Conservation (phyloP, 2,797 vertebrate genomes). For the Sebastes matsubarae region DNA sequence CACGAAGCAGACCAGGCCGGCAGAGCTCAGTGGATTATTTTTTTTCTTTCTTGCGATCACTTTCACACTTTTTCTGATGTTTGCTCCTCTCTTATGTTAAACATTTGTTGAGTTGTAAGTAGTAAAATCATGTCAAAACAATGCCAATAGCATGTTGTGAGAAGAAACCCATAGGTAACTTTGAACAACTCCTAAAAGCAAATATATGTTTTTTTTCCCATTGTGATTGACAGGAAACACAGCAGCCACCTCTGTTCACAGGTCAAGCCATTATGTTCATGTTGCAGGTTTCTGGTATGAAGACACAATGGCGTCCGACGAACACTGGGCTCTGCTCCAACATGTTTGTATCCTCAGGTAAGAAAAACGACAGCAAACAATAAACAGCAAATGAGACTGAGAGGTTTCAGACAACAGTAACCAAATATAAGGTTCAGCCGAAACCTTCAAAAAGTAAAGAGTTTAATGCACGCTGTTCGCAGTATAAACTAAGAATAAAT, state of each 20-base stretch:
- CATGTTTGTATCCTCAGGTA: slow-evolving; percentile 84
- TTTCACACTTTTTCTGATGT: not conserved
- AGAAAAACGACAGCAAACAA: slow-evolving; percentile 81
- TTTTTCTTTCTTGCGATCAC: not conserved
- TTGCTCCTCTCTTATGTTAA: not conserved
- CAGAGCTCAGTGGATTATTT: not conserved
- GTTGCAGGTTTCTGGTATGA: slow-evolving; percentile 14
- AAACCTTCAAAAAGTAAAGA: not conserved
- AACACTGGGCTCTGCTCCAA: slow-evolving; percentile 77
- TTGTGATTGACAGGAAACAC: not conserved
- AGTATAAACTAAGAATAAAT: too few relatives aligned
- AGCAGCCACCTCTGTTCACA: not conserved
- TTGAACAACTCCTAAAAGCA: not conserved
- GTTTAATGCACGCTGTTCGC: not conserved
- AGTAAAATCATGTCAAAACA: not conserved
- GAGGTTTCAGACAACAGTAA: slow-evolving; percentile 8
- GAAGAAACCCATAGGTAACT: not conserved
- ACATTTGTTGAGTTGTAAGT: not conserved
- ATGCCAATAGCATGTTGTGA: too few relatives aligned
- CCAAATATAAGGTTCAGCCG: not conserved
- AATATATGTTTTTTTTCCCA: not conserved
- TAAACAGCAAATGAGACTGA: slow-evolving; percentile 16
- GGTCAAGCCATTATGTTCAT: not conserved
- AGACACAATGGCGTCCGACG: slow-evolving; percentile 10
- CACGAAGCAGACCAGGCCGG: slow-evolving; percentile 20